Evolutionary conservation across 2,113 vertebrate genomes (phyloP), one percentile per base, ranked within the genome.

Genomic region (Procavia capensis): DNA sequence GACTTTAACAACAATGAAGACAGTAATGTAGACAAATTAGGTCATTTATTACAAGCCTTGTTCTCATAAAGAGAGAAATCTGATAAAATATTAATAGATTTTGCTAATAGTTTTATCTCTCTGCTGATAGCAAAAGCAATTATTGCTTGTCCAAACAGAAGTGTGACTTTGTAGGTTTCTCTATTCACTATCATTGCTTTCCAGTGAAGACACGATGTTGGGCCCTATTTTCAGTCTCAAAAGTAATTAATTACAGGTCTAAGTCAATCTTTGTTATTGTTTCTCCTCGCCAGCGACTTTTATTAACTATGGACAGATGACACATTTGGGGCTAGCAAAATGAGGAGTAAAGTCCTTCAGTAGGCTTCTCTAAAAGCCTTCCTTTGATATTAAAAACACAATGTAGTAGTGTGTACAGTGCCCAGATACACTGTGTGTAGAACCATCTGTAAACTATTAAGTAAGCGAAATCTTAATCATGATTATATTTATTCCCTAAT

Each of bases 21-120:
- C 11, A 57, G 2, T 76, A 64, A 92, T 57, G 27, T 57, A 3
- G 9, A 79, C 88, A 88, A 61, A 39, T 3, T 29, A 85, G 14
- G 3, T 93, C 31, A 45, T 75, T 25, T 85, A 70, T 75, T 89
- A 7, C 5, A 92, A 75, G 36, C 2, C 27, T 75, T 92, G 70
- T 72, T 85, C 27, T 92, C 14, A 20, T 57, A 24, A 34, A 80
- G 31, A 78, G 16, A 87, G n/a, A 61, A 20, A 79, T 57, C 50
- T 89, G 45, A 72, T 89, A 70, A 92, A 88, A 36, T n/a, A 3
- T 70, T 70, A 93, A 82, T 75, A 79, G 17, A 61, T 80, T 92
- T 95, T 82, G 36, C 14, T 93, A 91, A 75, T 87, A 66, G 57
- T 66, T 79, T 90, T 87, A 41, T 79, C 34, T 89, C 39, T 85